Conservation (phyloP, 2,797 vertebrate species). For the Oophaga sylvatica region DNA sequence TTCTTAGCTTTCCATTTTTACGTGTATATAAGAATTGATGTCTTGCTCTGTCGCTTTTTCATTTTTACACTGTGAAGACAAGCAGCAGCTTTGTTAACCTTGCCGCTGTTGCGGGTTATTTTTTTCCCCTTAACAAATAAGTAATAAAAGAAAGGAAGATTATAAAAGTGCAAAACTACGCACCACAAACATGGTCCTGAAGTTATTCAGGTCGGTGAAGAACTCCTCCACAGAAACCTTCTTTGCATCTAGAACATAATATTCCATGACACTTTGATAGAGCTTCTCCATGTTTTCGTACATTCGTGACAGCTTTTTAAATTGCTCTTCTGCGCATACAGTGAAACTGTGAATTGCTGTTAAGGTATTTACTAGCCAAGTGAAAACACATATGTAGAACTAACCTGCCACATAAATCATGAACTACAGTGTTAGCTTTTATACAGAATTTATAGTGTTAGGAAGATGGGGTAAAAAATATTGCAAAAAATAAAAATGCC, state of each 20-base stretch:
- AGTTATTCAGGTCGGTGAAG: slow-evolving; percentile 92
- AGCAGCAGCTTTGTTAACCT: neutral
- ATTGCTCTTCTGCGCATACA: slow-evolving; percentile 83
- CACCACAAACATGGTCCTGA: slow-evolving; percentile 90
- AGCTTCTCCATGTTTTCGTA: slow-evolving; percentile 88
- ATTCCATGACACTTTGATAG: slow-evolving; percentile 84
- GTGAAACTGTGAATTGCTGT: slow-evolving; percentile 84
- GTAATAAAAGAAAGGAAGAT: neutral
- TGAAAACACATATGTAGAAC: neutral
- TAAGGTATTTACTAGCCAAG: slow-evolving; percentile 68
- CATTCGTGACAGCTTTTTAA: slow-evolving; percentile 83
- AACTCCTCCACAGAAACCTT: slow-evolving; percentile 94
- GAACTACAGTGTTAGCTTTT: too few species aligned
- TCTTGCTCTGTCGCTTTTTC: neutral
- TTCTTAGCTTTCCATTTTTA: neutral
- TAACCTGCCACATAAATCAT: neutral
- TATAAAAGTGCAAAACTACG: slow-evolving; percentile 59
- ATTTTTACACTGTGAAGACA: neutral
- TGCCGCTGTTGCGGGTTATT: neutral
- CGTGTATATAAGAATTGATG: neutral
- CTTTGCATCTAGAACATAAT: slow-evolving; percentile 89
- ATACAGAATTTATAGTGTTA: neutral
- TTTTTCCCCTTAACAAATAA: neutral
- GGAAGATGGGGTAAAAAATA: too few species aligned
- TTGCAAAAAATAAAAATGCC: too few species aligned